Percentiles rank a stretch among this genome's conserved stretches.
phyloP scores from a whole-genome alignment of 1,140 invertebrate species.

The Propsilocerus akamusi region DNA sequence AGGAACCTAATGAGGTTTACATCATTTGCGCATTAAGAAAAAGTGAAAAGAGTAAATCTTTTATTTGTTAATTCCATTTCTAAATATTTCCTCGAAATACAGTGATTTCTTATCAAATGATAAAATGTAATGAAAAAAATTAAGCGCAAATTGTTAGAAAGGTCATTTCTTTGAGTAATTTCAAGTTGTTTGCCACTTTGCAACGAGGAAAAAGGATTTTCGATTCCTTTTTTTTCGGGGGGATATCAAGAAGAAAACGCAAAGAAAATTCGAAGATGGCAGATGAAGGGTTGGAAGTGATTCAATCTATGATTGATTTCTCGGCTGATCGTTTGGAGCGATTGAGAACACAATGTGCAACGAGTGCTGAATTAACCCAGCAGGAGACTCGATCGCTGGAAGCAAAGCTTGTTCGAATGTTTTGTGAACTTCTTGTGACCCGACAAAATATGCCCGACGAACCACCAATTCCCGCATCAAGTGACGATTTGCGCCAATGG shows the following conservation, averaged over 20 bases:
- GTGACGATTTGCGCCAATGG: conserved; percentile 62
- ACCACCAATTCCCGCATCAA: conserved; percentile 38
- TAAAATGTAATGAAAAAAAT: too few species aligned
- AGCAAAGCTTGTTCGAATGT: conserved; percentile 86
- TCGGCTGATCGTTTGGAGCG: conserved; percentile 80
- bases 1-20: too few species aligned
- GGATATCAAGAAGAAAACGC: not conserved
- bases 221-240: not conserved
- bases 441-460: conserved; percentile 50
- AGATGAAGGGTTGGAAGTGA: conserved; percentile 27
- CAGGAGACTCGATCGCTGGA: conserved; percentile 88
- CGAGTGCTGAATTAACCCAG: conserved; percentile 79
- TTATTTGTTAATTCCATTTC: too few species aligned
- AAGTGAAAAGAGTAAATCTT: too few species aligned
- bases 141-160: too few species aligned
- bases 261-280: conserved; percentile 4
- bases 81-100: too few species aligned
- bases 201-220: not conserved
- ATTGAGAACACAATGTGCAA: conserved; percentile 78
- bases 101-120: too few species aligned
- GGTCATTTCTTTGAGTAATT: too few species aligned
- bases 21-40: too few species aligned
- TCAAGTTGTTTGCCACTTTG: too few species aligned
- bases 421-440: conserved; percentile 73
- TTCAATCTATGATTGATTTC: conserved; percentile 86